Evolutionary conservation across 2,113 vertebrate species (phyloP).

Genomic region (Petaurus breviceps): DNA sequence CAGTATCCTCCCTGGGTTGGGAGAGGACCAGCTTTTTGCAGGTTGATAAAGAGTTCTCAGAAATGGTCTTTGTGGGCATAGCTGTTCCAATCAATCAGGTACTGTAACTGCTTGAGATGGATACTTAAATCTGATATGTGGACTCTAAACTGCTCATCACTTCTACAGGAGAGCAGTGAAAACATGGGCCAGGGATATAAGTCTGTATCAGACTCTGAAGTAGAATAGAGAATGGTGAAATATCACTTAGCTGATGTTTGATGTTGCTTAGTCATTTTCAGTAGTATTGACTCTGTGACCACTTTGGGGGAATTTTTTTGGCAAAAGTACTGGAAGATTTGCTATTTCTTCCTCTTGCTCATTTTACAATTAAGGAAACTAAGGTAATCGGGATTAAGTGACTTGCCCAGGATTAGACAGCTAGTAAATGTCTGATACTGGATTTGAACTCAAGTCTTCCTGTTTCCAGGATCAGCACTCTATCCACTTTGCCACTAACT

Average conservation of each 20-base stretch:
- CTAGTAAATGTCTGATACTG: neutral
- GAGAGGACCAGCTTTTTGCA: neutral
- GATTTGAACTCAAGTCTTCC: neutral
- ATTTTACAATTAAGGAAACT: conserved; percentile 3
- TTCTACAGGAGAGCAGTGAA: neutral
- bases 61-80: neutral
- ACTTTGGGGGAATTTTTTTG: neutral
- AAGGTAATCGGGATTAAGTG: neutral
- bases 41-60: neutral
- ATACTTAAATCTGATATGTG: neutral
- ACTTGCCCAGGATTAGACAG: neutral
- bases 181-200: neutral
- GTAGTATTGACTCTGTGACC: neutral
- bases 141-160: neutral
- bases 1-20: neutral
- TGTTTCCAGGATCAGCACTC: neutral
- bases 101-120: neutral
- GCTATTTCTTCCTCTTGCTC: neutral
- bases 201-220: neutral
- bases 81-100: neutral
- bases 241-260: neutral
- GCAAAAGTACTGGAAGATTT: neutral
- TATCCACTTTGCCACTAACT: neutral
- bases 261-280: neutral
- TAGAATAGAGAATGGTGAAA: neutral